Conservation (phyloP, 2,888 invertebrate species). For the Xestia sexstrigata region DNA sequence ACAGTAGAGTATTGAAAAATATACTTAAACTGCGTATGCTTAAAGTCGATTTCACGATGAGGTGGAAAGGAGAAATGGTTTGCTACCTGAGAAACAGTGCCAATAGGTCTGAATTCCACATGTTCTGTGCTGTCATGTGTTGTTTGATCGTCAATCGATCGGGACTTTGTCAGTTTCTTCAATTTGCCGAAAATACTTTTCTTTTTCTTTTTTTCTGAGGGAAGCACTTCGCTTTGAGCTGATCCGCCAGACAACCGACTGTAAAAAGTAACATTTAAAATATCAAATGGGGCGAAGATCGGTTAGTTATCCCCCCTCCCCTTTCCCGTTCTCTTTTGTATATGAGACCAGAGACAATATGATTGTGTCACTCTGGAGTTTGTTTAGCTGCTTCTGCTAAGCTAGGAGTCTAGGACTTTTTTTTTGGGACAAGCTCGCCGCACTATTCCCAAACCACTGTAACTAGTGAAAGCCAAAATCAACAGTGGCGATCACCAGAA, state of each 20-base stretch:
- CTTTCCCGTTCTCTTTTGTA: not conserved
- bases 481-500: no score
- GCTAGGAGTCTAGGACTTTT: not conserved
- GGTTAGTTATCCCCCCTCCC: not conserved
- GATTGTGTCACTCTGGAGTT: not conserved
- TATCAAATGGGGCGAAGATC: not conserved
- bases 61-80: not conserved
- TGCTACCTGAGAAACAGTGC: constrained; percentile 89
- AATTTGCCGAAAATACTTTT: constrained; percentile 96
- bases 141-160: constrained; percentile 94
- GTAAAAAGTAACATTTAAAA: constrained; percentile 49
- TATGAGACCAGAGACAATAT: not conserved
- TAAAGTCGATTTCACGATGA: not conserved
- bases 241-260: constrained; percentile 96
- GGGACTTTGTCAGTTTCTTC: constrained; percentile 95
- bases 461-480: no score
- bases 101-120: constrained; percentile 87
- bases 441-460: no score
- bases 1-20: not conserved
- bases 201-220: constrained; percentile 95
- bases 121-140: constrained; percentile 79
- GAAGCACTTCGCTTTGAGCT: constrained; percentile 95
- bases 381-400: not conserved
- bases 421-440: no score
- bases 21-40: not conserved